Base-by-base conservation (phyloP, 2,113 vertebrate species). In the Numenius arquata region DNA sequence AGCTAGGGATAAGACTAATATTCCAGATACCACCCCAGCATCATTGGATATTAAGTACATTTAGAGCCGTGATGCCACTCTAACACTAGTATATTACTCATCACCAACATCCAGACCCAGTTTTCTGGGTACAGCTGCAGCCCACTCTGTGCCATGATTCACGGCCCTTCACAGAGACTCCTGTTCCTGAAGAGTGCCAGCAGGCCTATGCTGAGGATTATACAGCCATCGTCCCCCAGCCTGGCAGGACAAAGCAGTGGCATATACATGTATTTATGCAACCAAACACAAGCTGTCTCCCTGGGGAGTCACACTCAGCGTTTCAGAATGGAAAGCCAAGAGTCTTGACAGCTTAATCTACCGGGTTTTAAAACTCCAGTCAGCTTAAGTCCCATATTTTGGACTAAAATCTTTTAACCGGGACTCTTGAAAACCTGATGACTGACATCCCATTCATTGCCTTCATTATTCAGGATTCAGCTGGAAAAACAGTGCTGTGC, bases 271-370 rank as follows among this genome's bases (percentile, higher is more conserved):
- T 41, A 72, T 79, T 88, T 79, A 48, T 18, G 12, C 45, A 91
- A 56, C 15, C 9, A 81, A 48, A 17, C 6, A 50, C 11, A 78
- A 59, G 7, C 14, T 72, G 15, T 61, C 16, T 75, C 12, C 85
- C 53, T 66, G 10, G 15, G 18, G 23, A 75, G 40, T 29, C 26
- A 32, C 8, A 62, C 55, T 73, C 61, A 86, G 13, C 34, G 66
- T 63, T 89, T 93, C 77, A 67, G 30, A 74, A 62, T 32, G 53
- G 25, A 91, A 94, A 96, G n/a, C 16, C n/a, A 76, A 25, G 62
- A 45, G 30, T 56, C 32, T 38, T 29, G 13, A 20, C 43, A 95
- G 25, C 10, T 67, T 62, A 27, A 73, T n/a, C 32, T 56, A 66
- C 4, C 3, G 52, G 8, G 11, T 89, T 89, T 95, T 77, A 41